Percentiles rank a stretch among this genome's conserved stretches.
Evolutionary conservation across 2,113 vertebrate genomes (phyloP).

Genomic region (Cervus canadensis): DNA sequence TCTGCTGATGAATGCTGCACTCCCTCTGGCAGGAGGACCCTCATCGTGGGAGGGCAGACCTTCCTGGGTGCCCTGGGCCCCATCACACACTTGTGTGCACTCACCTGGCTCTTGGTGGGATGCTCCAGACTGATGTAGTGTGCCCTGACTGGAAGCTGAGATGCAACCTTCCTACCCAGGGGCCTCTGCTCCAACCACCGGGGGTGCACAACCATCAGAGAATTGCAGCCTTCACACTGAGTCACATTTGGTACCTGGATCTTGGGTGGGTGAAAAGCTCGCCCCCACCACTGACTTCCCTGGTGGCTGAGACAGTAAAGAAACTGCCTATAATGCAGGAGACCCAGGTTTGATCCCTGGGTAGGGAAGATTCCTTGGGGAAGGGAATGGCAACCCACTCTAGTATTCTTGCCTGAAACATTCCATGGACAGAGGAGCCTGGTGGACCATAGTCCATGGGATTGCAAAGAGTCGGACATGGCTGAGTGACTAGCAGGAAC

Average conservation of each 20-base stretch:
- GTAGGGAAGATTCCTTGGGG: neutral
- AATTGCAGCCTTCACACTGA: rapidly evolving
- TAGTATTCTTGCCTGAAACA: neutral
- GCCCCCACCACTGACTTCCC: neutral
- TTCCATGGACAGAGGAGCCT: neutral
- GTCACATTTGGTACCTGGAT: neutral
- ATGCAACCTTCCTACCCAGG: neutral
- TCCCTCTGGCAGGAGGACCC: neutral
- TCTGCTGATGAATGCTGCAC: neutral
- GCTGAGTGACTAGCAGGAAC: neutral
- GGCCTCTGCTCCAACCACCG: neutral
- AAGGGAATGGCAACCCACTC: neutral
- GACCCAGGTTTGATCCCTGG: neutral
- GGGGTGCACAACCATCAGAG: neutral
- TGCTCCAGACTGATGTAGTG: neutral
- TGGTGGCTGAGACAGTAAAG: neutral
- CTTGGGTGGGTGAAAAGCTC: neutral
- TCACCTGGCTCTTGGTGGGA: neutral
- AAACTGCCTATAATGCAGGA: neutral
- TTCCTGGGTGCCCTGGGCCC: neutral
- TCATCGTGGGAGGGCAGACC: neutral
- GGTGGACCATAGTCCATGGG: neutral
- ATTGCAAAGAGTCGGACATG: neutral
- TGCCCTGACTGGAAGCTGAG: neutral
- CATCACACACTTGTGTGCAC: too few species aligned